Evolutionary conservation across 2,113 vertebrate genomes (phyloP).

Genomic region (Brachypteracias leptosomus): DNA sequence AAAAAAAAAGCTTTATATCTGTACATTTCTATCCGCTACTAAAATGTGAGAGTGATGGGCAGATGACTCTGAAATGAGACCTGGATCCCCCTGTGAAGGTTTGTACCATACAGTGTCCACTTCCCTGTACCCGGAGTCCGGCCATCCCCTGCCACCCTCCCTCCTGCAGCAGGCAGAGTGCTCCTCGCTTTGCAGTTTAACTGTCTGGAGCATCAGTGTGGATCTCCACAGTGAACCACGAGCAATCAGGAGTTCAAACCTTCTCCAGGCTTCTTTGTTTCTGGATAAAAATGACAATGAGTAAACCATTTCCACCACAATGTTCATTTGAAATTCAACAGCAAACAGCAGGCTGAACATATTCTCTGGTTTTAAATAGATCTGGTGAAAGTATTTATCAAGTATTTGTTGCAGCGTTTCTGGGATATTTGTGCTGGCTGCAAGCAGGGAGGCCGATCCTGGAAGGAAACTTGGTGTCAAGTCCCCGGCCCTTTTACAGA

Average conservation of each 20-base stretch:
- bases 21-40: not conserved
- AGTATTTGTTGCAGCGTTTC: not conserved
- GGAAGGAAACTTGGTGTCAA: not conserved
- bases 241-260: not conserved
- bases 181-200: not conserved
- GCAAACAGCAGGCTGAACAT: not conserved
- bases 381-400: conserved; percentile 36
- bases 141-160: not conserved
- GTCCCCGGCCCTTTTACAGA: not conserved
- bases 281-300: not conserved
- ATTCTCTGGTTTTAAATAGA: conserved; percentile 34
- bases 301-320: not conserved
- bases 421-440: conserved; percentile 9
- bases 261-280: not conserved
- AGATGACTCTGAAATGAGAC: not conserved
- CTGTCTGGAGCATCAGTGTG: not conserved
- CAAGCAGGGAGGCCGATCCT: not conserved
- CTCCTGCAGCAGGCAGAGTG: not conserved
- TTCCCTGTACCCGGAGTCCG: not conserved
- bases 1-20: not conserved
- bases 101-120: not conserved
- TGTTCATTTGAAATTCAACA: not conserved
- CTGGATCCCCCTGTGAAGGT: not conserved
- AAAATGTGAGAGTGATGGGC: not conserved
- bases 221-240: not conserved